Evolutionary conservation across 2,113 vertebrate genomes (phyloP).

Genomic region (Cephalopholis sonnerati): DNA sequence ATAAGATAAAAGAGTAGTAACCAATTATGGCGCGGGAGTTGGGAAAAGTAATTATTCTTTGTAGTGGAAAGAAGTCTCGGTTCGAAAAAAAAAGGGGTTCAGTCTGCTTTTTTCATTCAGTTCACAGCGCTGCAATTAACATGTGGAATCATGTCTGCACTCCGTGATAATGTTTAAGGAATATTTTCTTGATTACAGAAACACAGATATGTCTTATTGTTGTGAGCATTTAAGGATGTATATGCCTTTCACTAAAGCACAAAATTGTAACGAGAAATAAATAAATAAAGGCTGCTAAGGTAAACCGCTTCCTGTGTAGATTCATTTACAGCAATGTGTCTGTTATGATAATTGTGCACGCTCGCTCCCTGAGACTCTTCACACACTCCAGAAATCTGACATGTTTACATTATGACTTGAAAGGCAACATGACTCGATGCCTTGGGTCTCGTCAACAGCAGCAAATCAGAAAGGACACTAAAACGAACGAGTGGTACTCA

Average conservation of each 20-base stretch:
- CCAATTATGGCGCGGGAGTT: constrained; percentile 79
- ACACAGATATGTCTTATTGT: constrained; percentile 16
- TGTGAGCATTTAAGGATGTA: neutral
- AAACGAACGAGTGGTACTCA: constrained; percentile 45
- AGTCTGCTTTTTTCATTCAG: constrained; percentile 33
- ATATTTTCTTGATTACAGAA: constrained; percentile 43
- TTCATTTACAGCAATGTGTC: constrained; percentile 42
- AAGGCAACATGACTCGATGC: constrained; percentile 58
- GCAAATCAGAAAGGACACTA: constrained; percentile 61
- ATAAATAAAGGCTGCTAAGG: constrained; percentile 21
- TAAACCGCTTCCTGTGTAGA: neutral
- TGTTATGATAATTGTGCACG: constrained; percentile 49
- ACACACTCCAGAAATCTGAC: constrained; percentile 61
- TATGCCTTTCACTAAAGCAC: neutral
- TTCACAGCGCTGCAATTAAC: constrained; percentile 58
- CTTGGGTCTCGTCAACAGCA: constrained; percentile 53
- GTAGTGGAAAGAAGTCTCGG: constrained; percentile 75
- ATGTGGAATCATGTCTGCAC: constrained; percentile 58
- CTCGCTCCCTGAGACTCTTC: constrained; percentile 10
- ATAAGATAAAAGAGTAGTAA: constrained; percentile 84
- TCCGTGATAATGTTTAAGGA: constrained; percentile 34
- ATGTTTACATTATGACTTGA: constrained; percentile 73
- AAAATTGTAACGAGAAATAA: constrained; percentile 23
- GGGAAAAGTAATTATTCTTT: constrained; percentile 84
- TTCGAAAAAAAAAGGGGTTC: constrained; percentile 36